These are phyloP conservation scores for Eugnorisma glareosa DNA, from an alignment of 2,888 invertebrate species.

Conservation along the genomic window DNA sequence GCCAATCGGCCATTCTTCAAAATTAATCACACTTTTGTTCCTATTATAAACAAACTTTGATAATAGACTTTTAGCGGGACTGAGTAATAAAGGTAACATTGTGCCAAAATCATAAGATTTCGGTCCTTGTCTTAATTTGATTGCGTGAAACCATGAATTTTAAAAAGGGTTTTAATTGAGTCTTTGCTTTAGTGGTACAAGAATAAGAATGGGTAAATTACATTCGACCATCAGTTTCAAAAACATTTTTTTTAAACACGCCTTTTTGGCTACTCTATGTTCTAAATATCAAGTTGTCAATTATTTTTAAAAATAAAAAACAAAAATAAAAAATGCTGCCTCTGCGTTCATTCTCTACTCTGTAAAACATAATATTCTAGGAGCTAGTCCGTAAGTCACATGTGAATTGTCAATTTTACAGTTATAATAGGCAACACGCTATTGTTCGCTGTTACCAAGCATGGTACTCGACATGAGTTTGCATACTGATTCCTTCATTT, in stretches of 20 bases:
- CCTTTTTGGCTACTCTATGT: not conserved
- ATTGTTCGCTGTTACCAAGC: conserved; percentile 72
- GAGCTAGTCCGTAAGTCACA: conserved; percentile 70
- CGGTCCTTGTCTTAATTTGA: conserved; percentile 29
- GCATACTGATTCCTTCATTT: conserved; percentile 73
- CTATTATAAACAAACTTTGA: conserved; percentile 29
- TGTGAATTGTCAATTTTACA: conserved; percentile 71
- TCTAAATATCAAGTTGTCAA: not conserved
- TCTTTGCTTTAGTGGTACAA: not conserved
- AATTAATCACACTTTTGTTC: conserved; percentile 44
- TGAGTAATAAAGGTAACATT: conserved; percentile 22
- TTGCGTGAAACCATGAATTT: conserved; percentile 42
- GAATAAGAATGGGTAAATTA: not conserved
- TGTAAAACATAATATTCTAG: conserved; percentile 69
- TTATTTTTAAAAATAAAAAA: no score
- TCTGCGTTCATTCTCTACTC: conserved; percentile 76
- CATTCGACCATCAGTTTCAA: not conserved
- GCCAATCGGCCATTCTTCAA: conserved; percentile 28
- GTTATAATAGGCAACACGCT: conserved; percentile 68
- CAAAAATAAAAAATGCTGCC: conserved; percentile 57
- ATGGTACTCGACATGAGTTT: conserved; percentile 73
- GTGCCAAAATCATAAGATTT: conserved; percentile 18
- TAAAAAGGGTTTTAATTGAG: conserved; percentile 27
- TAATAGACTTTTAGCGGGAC: conserved; percentile 17
- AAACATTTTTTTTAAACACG: no score